phyloP scores from a whole-genome alignment of 2,797 vertebrate species.

The Falco cherrug region DNA sequence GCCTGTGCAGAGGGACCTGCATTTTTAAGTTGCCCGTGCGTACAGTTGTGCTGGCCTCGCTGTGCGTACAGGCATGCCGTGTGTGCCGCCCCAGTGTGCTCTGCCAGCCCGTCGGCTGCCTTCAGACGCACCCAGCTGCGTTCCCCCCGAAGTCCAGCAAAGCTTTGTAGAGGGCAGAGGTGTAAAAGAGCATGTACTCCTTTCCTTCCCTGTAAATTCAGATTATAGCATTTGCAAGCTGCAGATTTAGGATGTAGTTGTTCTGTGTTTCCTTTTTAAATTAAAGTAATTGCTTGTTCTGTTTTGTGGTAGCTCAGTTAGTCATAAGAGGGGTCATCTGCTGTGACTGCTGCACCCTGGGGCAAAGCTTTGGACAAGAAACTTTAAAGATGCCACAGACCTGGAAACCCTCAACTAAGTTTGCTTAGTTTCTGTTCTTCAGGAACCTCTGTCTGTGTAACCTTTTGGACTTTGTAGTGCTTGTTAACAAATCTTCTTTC shows the following conservation, averaged over 20 bases:
- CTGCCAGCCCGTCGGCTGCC: rapidly evolving
- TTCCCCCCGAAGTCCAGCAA: not conserved
- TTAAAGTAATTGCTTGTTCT: not conserved
- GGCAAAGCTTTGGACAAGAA: not conserved
- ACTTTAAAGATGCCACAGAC: not conserved
- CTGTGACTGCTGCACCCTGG: not conserved
- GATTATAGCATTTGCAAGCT: not conserved
- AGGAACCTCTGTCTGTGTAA: not conserved
- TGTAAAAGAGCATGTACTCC: rapidly evolving
- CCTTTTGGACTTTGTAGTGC: not conserved
- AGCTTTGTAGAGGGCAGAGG: not conserved
- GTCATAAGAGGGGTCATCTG: not conserved
- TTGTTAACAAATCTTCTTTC: not conserved
- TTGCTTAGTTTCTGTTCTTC: not conserved
- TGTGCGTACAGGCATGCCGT: rapidly evolving
- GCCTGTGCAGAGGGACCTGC: not conserved
- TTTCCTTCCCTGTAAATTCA: not conserved
- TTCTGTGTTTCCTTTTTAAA: not conserved
- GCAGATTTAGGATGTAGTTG: not conserved
- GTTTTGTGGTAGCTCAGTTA: not conserved
- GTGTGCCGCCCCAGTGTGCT: rapidly evolving
- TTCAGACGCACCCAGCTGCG: rapidly evolving
- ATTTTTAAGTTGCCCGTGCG: rapidly evolving
- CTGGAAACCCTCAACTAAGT: not conserved
- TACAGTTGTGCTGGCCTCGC: rapidly evolving